Conservation (phyloP, 2,888 invertebrate species). For the Dexiosoma caninum region DNA sequence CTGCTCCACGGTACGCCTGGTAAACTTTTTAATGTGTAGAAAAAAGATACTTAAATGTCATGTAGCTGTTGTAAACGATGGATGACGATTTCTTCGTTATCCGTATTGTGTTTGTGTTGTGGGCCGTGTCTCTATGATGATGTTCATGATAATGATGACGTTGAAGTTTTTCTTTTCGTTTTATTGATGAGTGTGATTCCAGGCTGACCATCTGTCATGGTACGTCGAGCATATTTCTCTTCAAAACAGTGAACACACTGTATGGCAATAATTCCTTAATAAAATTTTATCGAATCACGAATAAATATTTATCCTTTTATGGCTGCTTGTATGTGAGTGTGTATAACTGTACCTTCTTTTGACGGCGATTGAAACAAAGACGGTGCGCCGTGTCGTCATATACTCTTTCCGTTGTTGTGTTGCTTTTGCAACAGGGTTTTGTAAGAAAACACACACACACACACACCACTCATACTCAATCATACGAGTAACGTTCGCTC, state of each 20-base stretch:
- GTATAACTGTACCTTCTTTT: constrained; percentile 54
- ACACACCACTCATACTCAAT: constrained; percentile 20
- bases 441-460: constrained; percentile 39
- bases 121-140: constrained; percentile 35
- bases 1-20: constrained; percentile 23
- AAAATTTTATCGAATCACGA: constrained; percentile 55
- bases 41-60: constrained; percentile 50
- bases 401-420: not conserved
- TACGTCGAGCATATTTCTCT: constrained; percentile 58
- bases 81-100: constrained; percentile 54
- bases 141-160: constrained; percentile 48
- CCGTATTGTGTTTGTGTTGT: constrained; percentile 7
- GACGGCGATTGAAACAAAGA: not conserved
- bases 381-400: not conserved
- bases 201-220: constrained; percentile 75
- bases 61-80: constrained; percentile 48
- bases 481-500: not conserved
- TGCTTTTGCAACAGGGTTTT: not conserved
- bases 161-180: constrained; percentile 36
- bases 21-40: constrained; percentile 19
- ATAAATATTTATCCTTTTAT: constrained; percentile 44
- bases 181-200: constrained; percentile 64
- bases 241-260: constrained; percentile 31
- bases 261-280: constrained; percentile 53
- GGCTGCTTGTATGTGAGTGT: constrained; percentile 30